Percentiles rank a stretch among this genome's conserved stretches.
phyloP scores from a whole-genome alignment of 1,140 invertebrate species.

The Myzus persicae region DNA sequence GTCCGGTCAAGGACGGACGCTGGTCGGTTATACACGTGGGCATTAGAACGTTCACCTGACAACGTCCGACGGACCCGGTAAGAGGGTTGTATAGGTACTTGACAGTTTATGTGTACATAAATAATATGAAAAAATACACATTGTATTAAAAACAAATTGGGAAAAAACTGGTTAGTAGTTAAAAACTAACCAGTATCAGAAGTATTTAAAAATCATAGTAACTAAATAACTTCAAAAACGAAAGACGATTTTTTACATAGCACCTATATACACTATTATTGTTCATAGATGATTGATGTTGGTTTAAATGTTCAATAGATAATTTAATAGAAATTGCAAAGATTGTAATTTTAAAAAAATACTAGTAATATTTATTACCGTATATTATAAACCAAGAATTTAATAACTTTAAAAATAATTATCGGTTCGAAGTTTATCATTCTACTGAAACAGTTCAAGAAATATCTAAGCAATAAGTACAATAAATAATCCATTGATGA shows the following conservation, averaged over 20 bases:
- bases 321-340: not conserved
- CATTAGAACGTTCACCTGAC: constrained; percentile 39
- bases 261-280: not conserved
- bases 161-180: not conserved
- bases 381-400: not conserved
- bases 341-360: not conserved
- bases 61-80: not conserved
- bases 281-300: not conserved
- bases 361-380: too few species aligned
- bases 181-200: not conserved
- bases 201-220: too few species aligned
- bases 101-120: not conserved
- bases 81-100: not conserved
- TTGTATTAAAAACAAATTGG: not conserved
- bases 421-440: not conserved
- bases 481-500: not conserved
- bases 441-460: not conserved
- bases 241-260: not conserved
- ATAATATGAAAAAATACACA: not conserved
- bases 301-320: not conserved
- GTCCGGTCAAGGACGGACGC: constrained; percentile 54
- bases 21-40: constrained; percentile 1
- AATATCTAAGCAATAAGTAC: not conserved
- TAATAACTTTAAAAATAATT: not conserved
- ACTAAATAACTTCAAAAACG: not conserved